These are phyloP conservation scores for Platycnemis pennipes DNA, from an alignment of 2,888 invertebrate species.

Conservation along the genomic window DNA sequence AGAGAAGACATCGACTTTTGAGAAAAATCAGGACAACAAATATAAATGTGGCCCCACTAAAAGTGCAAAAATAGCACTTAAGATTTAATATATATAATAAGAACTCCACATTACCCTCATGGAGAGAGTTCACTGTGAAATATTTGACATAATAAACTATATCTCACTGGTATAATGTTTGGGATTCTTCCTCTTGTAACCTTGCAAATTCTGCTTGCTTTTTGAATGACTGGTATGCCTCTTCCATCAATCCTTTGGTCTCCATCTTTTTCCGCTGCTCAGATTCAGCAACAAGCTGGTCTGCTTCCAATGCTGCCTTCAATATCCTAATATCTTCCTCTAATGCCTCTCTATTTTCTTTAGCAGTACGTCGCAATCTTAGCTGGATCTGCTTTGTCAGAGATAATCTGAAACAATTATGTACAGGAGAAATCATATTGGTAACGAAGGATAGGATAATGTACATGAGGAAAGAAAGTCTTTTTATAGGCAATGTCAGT, in stretches of 20 bases:
- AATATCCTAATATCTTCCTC: slow-evolving; percentile 43
- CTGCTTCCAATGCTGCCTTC: slow-evolving; percentile 25
- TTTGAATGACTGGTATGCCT: slow-evolving; percentile 14
- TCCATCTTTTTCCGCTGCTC: slow-evolving; percentile 2
- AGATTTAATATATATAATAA: background rate
- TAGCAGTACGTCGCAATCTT: slow-evolving; percentile 32
- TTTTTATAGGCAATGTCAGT: background rate
- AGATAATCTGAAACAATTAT: slow-evolving; percentile 30
- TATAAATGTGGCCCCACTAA: background rate
- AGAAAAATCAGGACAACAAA: background rate
- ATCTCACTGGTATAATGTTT: slow-evolving; percentile 34
- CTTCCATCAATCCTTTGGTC: slow-evolving; percentile 43
- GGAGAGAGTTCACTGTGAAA: too few species aligned
- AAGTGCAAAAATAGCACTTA: too few species aligned
- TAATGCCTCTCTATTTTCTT: slow-evolving; percentile 49
- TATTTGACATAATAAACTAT: background rate
- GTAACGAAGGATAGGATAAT: background rate
- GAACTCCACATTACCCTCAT: background rate
- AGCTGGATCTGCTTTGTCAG: slow-evolving; percentile 49
- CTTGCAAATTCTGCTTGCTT: slow-evolving; percentile 49
- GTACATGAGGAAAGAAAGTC: background rate
- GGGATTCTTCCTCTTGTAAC: slow-evolving; percentile 33
- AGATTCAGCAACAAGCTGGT: background rate
- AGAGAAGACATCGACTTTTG: background rate
- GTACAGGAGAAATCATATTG: background rate